Base-by-base conservation (phyloP, 1,140 invertebrate genomes). In the Drosophila trapezifrons region DNA sequence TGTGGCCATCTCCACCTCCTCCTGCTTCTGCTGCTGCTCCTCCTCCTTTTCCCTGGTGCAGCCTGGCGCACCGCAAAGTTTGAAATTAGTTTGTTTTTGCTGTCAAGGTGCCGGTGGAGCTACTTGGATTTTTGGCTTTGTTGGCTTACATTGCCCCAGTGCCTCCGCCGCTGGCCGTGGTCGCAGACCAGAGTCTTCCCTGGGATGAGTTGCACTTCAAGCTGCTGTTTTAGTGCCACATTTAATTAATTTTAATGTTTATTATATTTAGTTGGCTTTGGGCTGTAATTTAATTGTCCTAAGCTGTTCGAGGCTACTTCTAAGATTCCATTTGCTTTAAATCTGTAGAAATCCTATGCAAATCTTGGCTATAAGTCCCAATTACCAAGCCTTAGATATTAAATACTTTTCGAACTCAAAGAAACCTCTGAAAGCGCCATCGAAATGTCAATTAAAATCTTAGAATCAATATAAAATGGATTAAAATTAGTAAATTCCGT, bases 21-120 rank as follows among this genome's bases (percentile, higher is more conserved):
- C 37, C 51, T 22, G 9, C 32, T n/a, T n/a, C 13, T 10, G 5
- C 27, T n/a, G 5, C 55, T 17, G 5, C 27, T 6, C 17, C 25
- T 18, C 17, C 56, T 4, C 12, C 45, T 18, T 43, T n/a, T 69
- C 45, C 65, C 62, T 49, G 20, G 35, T 66, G 65, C 65, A 67
- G 65, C 65, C 52, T 65, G 65, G 65, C 45, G 58, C 51, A 74
- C 71, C 71, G 62, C 71, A 73, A 74, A 74, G 71, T 74, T 74
- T 70, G 70, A 74, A 74, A 74, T 74, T 74, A 74, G 71, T 74
- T 74, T 74, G 71, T 62, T 74, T 73, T 55, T 74, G 51, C 70
- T 74, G 69, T 74, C 58, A 74, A 74, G 71, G 71, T 74, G 71
- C 37, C 55, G 46, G 63, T 52, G 65, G 22, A 69, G 65, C 65